Base-by-base conservation (phyloP, 2,888 invertebrate genomes). In the Brachypalpus laphriformis region DNA sequence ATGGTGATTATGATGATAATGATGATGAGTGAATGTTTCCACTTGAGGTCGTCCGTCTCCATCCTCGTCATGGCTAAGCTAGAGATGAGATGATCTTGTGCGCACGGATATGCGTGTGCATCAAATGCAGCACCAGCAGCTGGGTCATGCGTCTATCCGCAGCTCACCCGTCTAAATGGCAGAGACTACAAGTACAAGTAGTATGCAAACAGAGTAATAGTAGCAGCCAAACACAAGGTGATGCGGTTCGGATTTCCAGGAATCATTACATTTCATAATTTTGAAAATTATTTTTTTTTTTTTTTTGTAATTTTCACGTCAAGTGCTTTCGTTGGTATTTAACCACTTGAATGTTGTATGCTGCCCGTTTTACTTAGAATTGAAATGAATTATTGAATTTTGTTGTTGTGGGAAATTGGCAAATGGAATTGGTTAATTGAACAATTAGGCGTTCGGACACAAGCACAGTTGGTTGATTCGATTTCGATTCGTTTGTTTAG, bases 291-390 rank as follows among this genome's bases (percentile, higher is more conserved):
- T 31, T 40, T 9, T 49, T 28, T 40, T 22, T 20, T 42, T 61
- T 42, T 40, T 34, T 45, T 7, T 34, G 25, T 77, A 63, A 77
- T 71, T 71, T 82, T 66, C 57, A 59, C 57, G 56, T 77, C 65
- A 68, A 82, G 82, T 78, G 78, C 78, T 78, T 82, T 82, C 78
- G 68, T 78, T 82, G 66, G 72, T 77, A 77, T 82, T 82, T 82
- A 82, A 51, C 63, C 76, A 72, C 72, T 82, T 82, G 31, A 66
- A 45, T 8, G 28, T 47, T 45, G 3, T 42, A n/a, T 31, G 61
- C 34, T 63, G 54, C 51, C 45, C 22, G 80, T 66, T 54, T 80
- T 81, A 61, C 82, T 78, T 25, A 40, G 61, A 68, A 59, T 45
- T 68, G 7, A 20, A n/a, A n/a, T n/a, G n/a, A n/a, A 25, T 25